A percentile compares a stretch with the other conserved stretches of the same genome.
Evolutionary conservation across 2,113 vertebrate species (phyloP).

Genomic region (Phrynosoma blainvillii): DNA sequence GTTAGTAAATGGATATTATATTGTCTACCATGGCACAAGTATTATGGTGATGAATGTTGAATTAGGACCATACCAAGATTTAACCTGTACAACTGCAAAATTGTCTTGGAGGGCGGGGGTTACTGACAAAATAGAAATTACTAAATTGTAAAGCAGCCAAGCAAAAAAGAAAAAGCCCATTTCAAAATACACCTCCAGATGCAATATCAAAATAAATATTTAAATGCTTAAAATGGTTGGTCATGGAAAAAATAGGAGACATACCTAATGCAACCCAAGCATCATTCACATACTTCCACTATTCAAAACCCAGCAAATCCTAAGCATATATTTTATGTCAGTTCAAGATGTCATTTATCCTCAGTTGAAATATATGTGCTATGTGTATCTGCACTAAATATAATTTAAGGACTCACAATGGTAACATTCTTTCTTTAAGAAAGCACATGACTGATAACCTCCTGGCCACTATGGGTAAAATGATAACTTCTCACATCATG

Average conservation of each 20-base stretch:
- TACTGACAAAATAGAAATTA: not conserved
- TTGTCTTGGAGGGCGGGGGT: not conserved
- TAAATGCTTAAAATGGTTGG: slow-evolving; percentile 7
- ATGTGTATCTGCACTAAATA: not conserved
- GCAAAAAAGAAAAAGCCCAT: not conserved
- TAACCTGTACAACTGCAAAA: not conserved
- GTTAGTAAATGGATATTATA: not conserved
- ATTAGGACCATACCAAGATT: not conserved
- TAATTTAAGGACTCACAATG: not conserved
- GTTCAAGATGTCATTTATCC: not conserved
- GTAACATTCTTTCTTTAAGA: not conserved
- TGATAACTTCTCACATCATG: too few species aligned
- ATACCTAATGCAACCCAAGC: slow-evolving; percentile 21
- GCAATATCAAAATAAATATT: slow-evolving; percentile 8
- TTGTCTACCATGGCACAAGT: not conserved
- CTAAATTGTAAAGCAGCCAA: not conserved
- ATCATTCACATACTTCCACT: not conserved
- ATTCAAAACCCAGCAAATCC: not conserved
- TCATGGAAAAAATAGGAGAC: not conserved
- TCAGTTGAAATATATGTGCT: not conserved
- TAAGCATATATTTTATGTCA: too few species aligned
- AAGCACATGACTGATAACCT: not conserved
- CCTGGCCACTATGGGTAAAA: not conserved
- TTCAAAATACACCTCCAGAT: slow-evolving; percentile 17
- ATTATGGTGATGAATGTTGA: not conserved